Evolutionary conservation across 2,888 invertebrate species (phyloP), one percentile per base, ranked within the genome.

Genomic region (Phrixothrix hirtus): DNA sequence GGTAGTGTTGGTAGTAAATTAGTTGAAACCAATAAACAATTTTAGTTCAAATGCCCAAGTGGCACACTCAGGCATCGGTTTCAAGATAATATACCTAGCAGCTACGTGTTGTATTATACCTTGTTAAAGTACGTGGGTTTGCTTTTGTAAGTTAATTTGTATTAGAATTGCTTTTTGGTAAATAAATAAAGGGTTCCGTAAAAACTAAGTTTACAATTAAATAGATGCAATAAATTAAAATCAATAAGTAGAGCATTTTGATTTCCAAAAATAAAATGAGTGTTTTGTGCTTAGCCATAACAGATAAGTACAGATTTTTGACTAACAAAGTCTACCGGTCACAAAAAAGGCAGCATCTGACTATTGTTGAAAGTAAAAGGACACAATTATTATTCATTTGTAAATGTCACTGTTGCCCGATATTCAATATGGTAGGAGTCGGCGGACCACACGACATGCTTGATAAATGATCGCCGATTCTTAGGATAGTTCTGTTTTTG

Each of bases 371-470:
- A 46, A 51, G 73, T 73, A 72, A 75, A 75, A 75, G 75, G 75
- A 72, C 75, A 74, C 73, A 75, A 76, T 75, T 75, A 75, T 75
- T 75, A 75, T 76, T 75, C 76, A 76, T 76, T 75, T 76, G 74
- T 75, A 74, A 75, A 75, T 75, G 76, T 76, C 76, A 76, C 70
- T 69, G 66, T 67, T 73, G 75, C 69, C 73, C 75, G 73, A 76
- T 75, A 75, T 76, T 76, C 74, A 75, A 76, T 76, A 75, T 74
- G 73, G 74, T 75, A 71, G 75, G 75, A 74, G 75, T 75, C 69
- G 66, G 67, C 72, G 73, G 73, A 74, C 73, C 74, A 73, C 73
- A 75, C 74, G 73, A 73, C 72, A 71, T 63, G 58, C 65, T 71
- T 75, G 75, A 75, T 75, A 75, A 75, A 75, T 75, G 75, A 75